A percentile compares a stretch with the other conserved stretches of the same genome.
These are phyloP conservation scores for Pachymerium ferrugineum DNA, from an alignment of 2,888 invertebrate genomes.

Conservation along the genomic window DNA sequence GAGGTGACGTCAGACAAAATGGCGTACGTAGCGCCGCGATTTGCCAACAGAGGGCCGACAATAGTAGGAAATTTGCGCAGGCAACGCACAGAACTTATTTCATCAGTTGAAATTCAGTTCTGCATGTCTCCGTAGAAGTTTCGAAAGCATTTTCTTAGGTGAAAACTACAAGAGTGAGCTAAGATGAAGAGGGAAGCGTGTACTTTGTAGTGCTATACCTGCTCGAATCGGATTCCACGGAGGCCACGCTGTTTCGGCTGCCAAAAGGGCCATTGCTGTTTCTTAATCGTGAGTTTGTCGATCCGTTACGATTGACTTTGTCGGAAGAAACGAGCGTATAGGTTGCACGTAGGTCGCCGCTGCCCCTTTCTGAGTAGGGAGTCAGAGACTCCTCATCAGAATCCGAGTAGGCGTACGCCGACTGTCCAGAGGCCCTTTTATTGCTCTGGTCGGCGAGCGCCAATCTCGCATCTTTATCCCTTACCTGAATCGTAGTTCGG, in stretches of 20 bases:
- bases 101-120: no score
- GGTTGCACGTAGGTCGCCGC: constrained; percentile 24
- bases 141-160: no score
- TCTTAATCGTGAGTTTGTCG: constrained; percentile 26
- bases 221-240: constrained; percentile 34
- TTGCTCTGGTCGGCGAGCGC: constrained; percentile 3
- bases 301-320: not conserved
- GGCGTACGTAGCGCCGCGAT: no score
- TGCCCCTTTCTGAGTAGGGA: not conserved
- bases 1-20: no score
- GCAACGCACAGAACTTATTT: no score
- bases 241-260: constrained; percentile 30
- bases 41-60: no score
- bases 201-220: constrained; percentile 23
- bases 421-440: no score
- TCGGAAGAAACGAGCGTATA: constrained; percentile 2
- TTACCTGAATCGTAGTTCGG: not conserved
- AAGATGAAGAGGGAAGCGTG: not conserved
- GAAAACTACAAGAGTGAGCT: no score
- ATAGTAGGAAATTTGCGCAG: no score
- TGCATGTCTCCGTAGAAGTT: no score
- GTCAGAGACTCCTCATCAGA: constrained; percentile 23
- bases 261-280: constrained; percentile 27
- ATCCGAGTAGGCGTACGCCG: constrained; percentile 5
- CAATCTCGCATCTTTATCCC: not conserved